These are phyloP conservation scores for Habrosyne pyritoides DNA, from an alignment of 2,888 invertebrate genomes.

Conservation along the genomic window DNA sequence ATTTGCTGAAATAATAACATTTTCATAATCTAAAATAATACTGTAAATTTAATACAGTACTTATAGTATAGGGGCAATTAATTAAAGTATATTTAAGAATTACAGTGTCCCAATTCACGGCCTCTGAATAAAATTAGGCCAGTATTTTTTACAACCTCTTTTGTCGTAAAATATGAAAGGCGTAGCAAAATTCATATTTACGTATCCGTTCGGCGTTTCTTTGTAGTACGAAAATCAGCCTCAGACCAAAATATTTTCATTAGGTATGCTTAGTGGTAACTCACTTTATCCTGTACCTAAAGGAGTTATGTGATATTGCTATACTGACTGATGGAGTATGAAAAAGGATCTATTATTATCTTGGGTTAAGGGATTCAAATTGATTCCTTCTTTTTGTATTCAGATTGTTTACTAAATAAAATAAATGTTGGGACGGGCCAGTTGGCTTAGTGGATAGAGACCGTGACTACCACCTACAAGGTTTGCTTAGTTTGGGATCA, in stretches of 20 bases:
- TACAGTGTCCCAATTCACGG: background rate
- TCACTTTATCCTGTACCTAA: background rate
- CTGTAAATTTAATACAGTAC: too few species aligned
- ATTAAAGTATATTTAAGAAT: background rate
- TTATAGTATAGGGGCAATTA: background rate
- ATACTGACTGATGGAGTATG: background rate
- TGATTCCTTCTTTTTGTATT: background rate
- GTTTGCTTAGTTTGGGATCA: too few species aligned
- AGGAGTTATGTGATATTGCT: background rate
- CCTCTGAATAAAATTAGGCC: background rate
- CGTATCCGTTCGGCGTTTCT: slow-evolving; percentile 4
- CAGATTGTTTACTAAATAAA: too few species aligned
- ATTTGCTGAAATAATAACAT: too few species aligned
- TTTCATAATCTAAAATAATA: too few species aligned
- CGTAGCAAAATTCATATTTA: slow-evolving; percentile 1
- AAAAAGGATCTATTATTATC: background rate
- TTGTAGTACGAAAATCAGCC: slow-evolving; percentile 1
- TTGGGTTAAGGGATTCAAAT: background rate
- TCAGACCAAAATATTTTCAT: slow-evolving; percentile 2
- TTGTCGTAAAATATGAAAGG: slow-evolving; percentile 2
- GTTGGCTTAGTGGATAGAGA: too few species aligned
- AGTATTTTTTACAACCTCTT: background rate
- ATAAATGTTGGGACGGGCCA: too few species aligned
- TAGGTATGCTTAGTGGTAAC: background rate
- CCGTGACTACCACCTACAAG: too few species aligned